Base-by-base conservation (phyloP, 2,113 vertebrate species). In the Rhinichthys klamathensis region DNA sequence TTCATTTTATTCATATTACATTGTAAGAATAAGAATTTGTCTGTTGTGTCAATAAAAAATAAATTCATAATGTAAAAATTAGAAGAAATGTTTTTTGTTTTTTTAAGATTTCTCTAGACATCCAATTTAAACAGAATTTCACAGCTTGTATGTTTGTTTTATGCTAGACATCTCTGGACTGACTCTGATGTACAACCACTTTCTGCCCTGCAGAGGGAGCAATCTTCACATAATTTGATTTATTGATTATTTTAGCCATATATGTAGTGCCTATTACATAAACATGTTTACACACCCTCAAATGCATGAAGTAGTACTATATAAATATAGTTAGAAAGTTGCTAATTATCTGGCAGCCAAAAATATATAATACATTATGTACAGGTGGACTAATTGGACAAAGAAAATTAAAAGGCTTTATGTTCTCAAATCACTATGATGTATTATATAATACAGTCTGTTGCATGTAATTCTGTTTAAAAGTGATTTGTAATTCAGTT, bases 1-100 rank as follows among this genome's bases (percentile, higher is more conserved):
- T 13, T 32, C 23, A 54, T 84, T 84, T 76, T 83, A 78, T 25
- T 78, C 72, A 60, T 70, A 21, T 25, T 77, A 65, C 65, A 44
- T 23, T 87, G 80, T 86, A 83, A 23, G 72, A 86, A 83, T 35
- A 73, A 73, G 58, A 21, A 65, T 69, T n/a, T 87, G 41, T 54
- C 65, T 72, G 60, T 67, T 83, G 78, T 61, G 82, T 86, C 63
- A 85, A 82, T 85, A 78, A 70, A 87, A 82, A 85, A 85, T 69
- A 32, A 82, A 86, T 84, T 74, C 51, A 35, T 11, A 58, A 70
- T 38, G 25, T 78, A 35, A 30, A 54, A 54, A 51, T 18, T 51
- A 16, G 44, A 46, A 51, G 49, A 51, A 51, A 16, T 5, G 3
- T 13, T 4, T 49, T 15, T 49, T 51, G 0, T 51, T 6, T 54